A percentile compares a stretch with the other conserved stretches of the same genome.
These are phyloP conservation scores for Hemibagrus guttatus DNA, from an alignment of 2,797 vertebrate genomes.

Conservation along the genomic window DNA sequence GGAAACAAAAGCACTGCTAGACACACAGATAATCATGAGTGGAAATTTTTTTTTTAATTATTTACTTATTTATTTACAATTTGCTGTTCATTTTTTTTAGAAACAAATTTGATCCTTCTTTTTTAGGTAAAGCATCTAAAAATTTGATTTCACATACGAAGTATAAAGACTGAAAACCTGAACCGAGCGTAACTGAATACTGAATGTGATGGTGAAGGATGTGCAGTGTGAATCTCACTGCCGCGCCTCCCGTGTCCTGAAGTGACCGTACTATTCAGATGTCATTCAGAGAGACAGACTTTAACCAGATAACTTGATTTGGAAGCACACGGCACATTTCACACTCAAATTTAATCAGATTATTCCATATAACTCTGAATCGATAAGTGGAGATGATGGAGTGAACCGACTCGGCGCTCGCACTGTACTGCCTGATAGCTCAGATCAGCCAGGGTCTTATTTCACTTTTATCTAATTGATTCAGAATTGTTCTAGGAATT, in stretches of 20 bases:
- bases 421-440: conserved; percentile 16
- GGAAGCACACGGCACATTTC: conserved; percentile 9
- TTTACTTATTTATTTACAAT: neutral
- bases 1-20: neutral
- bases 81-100: neutral
- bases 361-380: neutral
- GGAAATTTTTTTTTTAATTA: neutral
- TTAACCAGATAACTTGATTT: conserved; percentile 3
- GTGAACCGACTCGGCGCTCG: neutral
- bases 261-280: neutral
- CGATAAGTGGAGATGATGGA: conserved; percentile 12
- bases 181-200: neutral
- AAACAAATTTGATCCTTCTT: neutral
- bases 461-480: conserved; percentile 2
- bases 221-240: neutral
- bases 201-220: too few relatives aligned
- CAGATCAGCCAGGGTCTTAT: neutral
- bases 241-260: neutral
- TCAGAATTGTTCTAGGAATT: neutral
- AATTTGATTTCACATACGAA: neutral
- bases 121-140: neutral
- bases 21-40: neutral
- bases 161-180: neutral
- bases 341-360: conserved; percentile 13
- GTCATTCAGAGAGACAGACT: conserved; percentile 1